Evolutionary conservation across 2,797 vertebrate species (phyloP), one percentile per base, ranked within the genome.

Genomic region (Microctenopoma lineatum): DNA sequence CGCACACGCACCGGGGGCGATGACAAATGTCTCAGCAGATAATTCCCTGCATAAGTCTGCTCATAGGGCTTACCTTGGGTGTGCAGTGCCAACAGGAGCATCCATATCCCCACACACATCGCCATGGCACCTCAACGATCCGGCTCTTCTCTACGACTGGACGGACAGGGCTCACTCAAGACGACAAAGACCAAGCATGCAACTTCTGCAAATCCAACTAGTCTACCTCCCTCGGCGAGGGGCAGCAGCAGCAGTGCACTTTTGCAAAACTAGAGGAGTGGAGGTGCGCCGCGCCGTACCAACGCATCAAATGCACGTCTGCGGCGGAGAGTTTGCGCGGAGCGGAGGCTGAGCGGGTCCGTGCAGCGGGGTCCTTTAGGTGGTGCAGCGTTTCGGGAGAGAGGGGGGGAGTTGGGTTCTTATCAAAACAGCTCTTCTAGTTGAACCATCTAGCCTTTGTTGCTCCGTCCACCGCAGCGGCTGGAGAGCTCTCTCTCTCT

Each of bases 161-260:
- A 62, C 62, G 81, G 84, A 74, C 45, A 46, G 68, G 60, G 75
- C 83, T 92, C 90, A 89, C 73, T 81, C 77, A 59, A 83, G 80
- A 75, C 75, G 79, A 90, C 81, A 80, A 85, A 84, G 66, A 87
- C 80, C 87, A 82, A 74, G 90, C 93, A 91, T 92, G 91, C 90
- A 94, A 94, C 90, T 93, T 93, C 84, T 81, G 85, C 80, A 87
- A 87, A 89, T 92, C 90, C 92, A 87, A 83, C 87, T 67, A 77
- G 64, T 75, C 74, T 4, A 14, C 59, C 69, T 61, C 72, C 73
- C 66, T 79, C 74, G 16, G 25, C 11, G 73, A 59, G 70, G 70
- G 39, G 64, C 0, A 34, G 46, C 73, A 52, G 76, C 77, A 27
- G 60, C 0, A 38, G 50, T 63, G 70, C 61, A 88, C 87, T 90